Evolutionary conservation across 2,888 invertebrate species (phyloP), one percentile per base, ranked within the genome.

Genomic region (Hirtodrosophila histrioides): DNA sequence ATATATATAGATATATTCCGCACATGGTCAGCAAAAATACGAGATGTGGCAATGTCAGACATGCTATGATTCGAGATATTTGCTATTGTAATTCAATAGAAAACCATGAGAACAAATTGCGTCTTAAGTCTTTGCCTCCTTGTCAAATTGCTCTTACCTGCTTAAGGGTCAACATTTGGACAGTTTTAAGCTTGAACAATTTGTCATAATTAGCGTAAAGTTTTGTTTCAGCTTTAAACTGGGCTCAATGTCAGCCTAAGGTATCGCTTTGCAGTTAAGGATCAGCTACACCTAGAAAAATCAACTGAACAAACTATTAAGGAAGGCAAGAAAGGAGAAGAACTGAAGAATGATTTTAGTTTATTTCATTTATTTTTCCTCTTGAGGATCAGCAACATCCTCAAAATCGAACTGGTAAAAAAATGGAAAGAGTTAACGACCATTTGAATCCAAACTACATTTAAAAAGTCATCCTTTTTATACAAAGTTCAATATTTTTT

Each of bases 31-130:
- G 44, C 37, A 27, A 44, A 45, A 33, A 37, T 23, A 45, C 41
- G 24, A 23, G 24, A 50, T 72, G 73, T 73, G 76, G 65, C 78
- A 80, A 60, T 76, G 81, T 68, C 70, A 68, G 63, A 60, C 69
- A 29, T 53, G 58, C 11, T 69, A 69, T 73, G 62, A 73, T 69
- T 73, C 73, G 73, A 73, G 73, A 69, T 57, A 61, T 73, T 27
- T 27, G 50, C 69, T 45, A 74, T 58, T 74, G 74, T 74, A 70
- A 74, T 74, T 74, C 58, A 74, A 74, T 74, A 60, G 37, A 56
- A 66, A 69, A 49, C 56, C 65, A 61, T 73, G 69, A 66, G 57
- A 66, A 17, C 17, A 46, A 60, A 40, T 46, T 36, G 31, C 44
- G 53, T 44, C 58, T 51, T 57, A 46, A 17, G 10, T 56, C 23